phyloP scores from a whole-genome alignment of 2,888 invertebrate genomes.

The Xylota sylvarum region DNA sequence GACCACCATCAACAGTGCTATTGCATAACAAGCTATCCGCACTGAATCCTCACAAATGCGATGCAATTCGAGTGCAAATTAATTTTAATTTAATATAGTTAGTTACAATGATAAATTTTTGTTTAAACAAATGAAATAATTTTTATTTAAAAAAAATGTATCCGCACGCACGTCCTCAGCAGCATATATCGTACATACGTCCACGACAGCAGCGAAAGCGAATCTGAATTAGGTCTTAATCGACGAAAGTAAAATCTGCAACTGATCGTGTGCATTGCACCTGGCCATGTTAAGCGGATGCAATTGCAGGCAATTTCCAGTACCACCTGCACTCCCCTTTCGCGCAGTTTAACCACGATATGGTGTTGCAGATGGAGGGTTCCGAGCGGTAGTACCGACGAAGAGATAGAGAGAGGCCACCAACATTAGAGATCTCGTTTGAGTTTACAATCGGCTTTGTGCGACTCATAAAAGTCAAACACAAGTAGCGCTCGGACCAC shows the following conservation, averaged over 20 bases:
- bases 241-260: conserved; percentile 85
- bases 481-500: conserved; percentile 10
- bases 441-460: conserved; percentile 15
- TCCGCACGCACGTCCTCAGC: not conserved
- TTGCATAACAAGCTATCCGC: not conserved
- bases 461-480: conserved; percentile 17
- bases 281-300: conserved; percentile 68
- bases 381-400: not conserved
- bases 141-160: not conserved
- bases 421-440: conserved; percentile 46
- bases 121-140: conserved; percentile 14
- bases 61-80: not conserved
- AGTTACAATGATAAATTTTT: not conserved
- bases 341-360: conserved; percentile 19
- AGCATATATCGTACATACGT: not conserved
- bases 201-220: conserved; percentile 55
- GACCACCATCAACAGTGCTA: not conserved
- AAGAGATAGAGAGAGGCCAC: conserved; percentile 16
- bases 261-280: conserved; percentile 83
- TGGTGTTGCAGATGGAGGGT: conserved; percentile 49
- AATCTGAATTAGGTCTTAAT: conserved; percentile 79
- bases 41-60: not conserved
- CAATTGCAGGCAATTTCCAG: conserved; percentile 60
- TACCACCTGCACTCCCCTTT: conserved; percentile 13
- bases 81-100: not conserved